A percentile compares a stretch with the other conserved stretches of the same genome.
Evolutionary conservation across 2,797 vertebrate genomes (phyloP).

Genomic region (Falco biarmicus): DNA sequence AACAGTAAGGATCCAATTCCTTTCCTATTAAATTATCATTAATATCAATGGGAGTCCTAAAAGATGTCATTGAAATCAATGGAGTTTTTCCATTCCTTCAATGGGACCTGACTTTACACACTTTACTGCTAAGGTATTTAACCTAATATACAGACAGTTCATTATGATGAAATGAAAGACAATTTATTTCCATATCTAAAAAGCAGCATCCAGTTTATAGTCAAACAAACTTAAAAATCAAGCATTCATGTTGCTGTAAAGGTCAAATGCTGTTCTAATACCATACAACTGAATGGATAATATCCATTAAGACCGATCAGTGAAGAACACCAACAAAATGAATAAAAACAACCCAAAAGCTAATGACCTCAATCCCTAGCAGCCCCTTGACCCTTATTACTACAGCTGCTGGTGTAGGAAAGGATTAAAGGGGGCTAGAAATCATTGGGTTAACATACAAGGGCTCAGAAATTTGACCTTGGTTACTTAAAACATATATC

Average conservation of each 20-base stretch:
- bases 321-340: conserved; percentile 67
- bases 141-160: background rate
- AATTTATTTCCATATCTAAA: background rate
- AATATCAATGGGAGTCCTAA: background rate
- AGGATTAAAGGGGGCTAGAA: conserved; percentile 79
- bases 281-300: conserved; percentile 43
- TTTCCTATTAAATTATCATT: background rate
- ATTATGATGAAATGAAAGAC: conserved; percentile 1
- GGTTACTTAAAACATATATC: conserved; percentile 75
- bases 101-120: background rate
- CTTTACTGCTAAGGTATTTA: background rate
- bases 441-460: conserved; percentile 76
- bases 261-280: conserved; percentile 39
- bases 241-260: background rate
- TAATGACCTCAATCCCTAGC: conserved; percentile 71
- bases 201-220: background rate
- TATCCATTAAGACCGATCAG: conserved; percentile 36
- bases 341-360: conserved; percentile 74
- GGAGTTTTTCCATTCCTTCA: background rate
- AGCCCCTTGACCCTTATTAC: conserved; percentile 79
- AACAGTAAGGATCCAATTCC: background rate
- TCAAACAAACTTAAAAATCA: conserved; percentile 4
- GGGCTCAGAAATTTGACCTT: conserved; percentile 79
- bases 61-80: background rate
- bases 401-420: conserved; percentile 74